Conservation (phyloP, 1,140 invertebrate species). For the Cyphomyrmex costatus region DNA sequence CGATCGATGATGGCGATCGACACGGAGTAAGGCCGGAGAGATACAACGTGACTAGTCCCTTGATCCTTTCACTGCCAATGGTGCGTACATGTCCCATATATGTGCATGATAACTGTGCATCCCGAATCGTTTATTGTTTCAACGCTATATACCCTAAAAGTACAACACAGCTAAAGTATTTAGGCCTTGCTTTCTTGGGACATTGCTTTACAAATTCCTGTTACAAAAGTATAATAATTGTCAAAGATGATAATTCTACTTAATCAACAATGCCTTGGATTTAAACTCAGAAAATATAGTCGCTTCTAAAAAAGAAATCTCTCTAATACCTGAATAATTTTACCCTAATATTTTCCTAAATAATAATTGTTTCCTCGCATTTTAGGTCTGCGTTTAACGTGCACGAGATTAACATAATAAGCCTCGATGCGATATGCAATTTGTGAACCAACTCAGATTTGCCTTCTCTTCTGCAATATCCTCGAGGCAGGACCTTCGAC, state of each 20-base stretch:
- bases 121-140: neutral
- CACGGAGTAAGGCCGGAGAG: slow-evolving; percentile 24
- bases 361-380: slow-evolving; percentile 5
- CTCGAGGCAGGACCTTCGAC: slow-evolving; percentile 44
- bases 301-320: neutral
- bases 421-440: neutral
- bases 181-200: neutral
- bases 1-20: slow-evolving; percentile 39
- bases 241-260: neutral
- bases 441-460: slow-evolving; percentile 7
- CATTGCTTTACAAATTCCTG: neutral
- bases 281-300: neutral
- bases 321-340: neutral
- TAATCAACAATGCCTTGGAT: neutral
- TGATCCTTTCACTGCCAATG: slow-evolving; percentile 56
- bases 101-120: neutral
- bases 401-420: slow-evolving; percentile 33
- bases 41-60: slow-evolving; percentile 34
- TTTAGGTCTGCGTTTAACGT: neutral
- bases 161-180: neutral
- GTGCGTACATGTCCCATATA: neutral
- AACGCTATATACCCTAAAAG: neutral
- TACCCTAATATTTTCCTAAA: slow-evolving; percentile 4
- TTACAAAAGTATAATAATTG: neutral
- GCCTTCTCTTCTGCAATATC: slow-evolving; percentile 39